A percentile compares a stretch with the other conserved stretches of the same genome.
Conservation (phyloP, 1,140 invertebrate genomes). For the Nebria ingens region DNA sequence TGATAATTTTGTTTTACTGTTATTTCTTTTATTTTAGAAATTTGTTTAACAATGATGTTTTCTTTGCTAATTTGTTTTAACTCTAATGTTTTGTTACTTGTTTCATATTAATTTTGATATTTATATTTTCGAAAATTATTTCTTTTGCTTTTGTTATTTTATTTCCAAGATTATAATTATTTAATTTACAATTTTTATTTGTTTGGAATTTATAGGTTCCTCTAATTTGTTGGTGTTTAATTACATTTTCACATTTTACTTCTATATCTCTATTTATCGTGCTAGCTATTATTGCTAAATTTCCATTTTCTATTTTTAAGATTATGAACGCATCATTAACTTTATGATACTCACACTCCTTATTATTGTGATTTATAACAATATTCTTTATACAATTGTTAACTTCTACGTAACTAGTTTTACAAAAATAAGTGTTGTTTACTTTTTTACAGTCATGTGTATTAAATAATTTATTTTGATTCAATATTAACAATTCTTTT, state of each 20-base stretch:
- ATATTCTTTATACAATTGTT: neutral
- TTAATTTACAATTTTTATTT: neutral
- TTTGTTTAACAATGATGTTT: no score
- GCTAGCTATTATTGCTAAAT: neutral
- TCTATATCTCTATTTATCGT: neutral
- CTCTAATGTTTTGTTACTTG: no score
- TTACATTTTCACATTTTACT: neutral
- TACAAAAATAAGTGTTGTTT: neutral
- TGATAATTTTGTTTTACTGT: no score
- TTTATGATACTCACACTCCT: neutral
- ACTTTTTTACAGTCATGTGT: neutral
- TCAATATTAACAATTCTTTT: neutral
- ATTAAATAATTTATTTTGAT: neutral
- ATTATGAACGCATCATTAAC: neutral
- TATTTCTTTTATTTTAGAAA: no score
- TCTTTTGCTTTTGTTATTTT: neutral
- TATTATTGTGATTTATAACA: neutral
- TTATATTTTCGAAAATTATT: neutral
- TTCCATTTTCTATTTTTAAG: neutral
- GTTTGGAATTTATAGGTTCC: neutral
- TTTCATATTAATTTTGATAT: no score
- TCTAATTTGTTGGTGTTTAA: neutral
- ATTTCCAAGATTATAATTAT: neutral
- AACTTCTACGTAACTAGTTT: neutral
- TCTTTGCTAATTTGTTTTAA: no score